Conservation (phyloP, 2,797 vertebrate species). For the Muscicapa comitata region DNA sequence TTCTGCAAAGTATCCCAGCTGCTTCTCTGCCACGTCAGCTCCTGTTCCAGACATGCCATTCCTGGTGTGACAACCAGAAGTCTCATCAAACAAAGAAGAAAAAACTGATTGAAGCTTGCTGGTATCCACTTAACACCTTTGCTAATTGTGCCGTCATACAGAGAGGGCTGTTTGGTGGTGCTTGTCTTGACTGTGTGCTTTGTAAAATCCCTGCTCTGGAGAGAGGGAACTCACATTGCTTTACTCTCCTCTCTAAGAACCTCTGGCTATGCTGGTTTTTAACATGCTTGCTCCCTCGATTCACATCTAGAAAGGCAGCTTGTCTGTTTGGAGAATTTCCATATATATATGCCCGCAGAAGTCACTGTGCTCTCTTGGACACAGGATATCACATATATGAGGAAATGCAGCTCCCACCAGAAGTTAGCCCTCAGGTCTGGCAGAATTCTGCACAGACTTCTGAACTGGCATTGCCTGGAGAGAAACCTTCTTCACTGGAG, state of each 20-base stretch:
- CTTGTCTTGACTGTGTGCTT: not conserved
- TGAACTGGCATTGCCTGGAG: not conserved
- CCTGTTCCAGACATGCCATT: not conserved
- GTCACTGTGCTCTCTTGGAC: not conserved
- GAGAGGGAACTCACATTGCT: accelerated
- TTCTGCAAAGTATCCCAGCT: not conserved
- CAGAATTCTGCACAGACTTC: not conserved
- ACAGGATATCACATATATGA: accelerated
- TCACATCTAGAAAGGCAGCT: not conserved
- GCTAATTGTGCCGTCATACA: not conserved
- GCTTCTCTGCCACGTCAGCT: not conserved
- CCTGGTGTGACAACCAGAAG: not conserved
- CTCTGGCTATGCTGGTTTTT: not conserved
- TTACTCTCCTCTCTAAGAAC: not conserved
- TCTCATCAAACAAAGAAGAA: not conserved
- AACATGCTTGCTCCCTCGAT: not conserved
- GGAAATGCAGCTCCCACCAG: not conserved
- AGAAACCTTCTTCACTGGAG: not conserved
- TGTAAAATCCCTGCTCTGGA: not conserved
- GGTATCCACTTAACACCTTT: not conserved
- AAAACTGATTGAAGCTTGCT: not conserved
- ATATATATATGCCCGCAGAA: accelerated
- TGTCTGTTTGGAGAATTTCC: not conserved
- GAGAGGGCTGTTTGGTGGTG: not conserved
- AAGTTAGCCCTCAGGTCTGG: not conserved